phyloP scores from a whole-genome alignment of 2,113 vertebrate genomes.

The Willisornis vidua region DNA sequence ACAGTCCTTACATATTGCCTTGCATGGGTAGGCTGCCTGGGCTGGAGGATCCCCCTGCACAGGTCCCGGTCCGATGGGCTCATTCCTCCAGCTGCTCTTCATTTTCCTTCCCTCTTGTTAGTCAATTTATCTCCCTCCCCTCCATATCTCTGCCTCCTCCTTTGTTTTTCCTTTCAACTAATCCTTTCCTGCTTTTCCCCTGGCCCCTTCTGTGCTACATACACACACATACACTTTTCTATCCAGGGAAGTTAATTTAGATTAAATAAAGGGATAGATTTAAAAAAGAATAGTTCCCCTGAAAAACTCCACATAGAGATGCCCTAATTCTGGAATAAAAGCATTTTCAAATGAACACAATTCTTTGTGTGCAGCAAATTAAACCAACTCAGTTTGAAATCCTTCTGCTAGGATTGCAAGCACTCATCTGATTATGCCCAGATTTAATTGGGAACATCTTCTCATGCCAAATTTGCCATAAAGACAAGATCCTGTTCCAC shows the following conservation, averaged over 20 bases:
- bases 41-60: neutral
- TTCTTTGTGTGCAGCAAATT: constrained; percentile 11
- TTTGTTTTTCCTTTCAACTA: constrained; percentile 60
- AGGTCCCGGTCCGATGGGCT: neutral
- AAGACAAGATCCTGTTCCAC: constrained; percentile 53
- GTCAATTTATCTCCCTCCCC: neutral
- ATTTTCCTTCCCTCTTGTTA: neutral
- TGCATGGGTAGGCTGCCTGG: neutral
- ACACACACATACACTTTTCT: constrained; percentile 13
- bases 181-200: constrained; percentile 55
- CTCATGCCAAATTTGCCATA: constrained; percentile 58
- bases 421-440: constrained; percentile 42
- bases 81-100: neutral
- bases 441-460: constrained; percentile 50
- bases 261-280: constrained; percentile 16
- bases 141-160: neutral
- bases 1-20: neutral
- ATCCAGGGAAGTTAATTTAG: constrained; percentile 27
- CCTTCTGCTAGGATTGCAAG: constrained; percentile 14
- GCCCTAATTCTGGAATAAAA: constrained; percentile 37
- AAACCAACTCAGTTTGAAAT: neutral
- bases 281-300: constrained; percentile 4
- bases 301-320: neutral
- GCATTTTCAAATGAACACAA: neutral
- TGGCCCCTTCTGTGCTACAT: neutral